Evolutionary conservation across 2,888 invertebrate genomes (phyloP).

Genomic region (Oeneis ivallda): DNA sequence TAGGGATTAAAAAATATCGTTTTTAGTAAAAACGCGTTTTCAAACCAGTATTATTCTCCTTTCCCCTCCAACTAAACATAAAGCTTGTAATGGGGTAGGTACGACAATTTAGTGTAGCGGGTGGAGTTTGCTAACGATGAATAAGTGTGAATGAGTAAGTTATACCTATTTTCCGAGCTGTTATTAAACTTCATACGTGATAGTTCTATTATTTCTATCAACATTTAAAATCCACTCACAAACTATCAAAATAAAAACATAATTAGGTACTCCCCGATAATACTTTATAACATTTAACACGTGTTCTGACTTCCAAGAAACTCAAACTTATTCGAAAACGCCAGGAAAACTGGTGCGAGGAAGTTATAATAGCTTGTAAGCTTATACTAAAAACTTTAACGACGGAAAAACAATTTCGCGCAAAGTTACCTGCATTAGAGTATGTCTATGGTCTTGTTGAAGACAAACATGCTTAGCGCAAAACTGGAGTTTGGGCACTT

Average conservation of each 20-base stretch:
- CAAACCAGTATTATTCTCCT: too few relatives aligned
- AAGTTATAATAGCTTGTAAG: constrained; percentile 41
- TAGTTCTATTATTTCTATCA: constrained; percentile 7
- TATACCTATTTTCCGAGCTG: too few relatives aligned
- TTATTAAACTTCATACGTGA: not conserved
- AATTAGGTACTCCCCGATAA: constrained; percentile 22
- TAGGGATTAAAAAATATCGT: too few relatives aligned
- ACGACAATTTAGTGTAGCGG: too few relatives aligned
- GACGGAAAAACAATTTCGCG: constrained; percentile 40
- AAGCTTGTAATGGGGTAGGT: too few relatives aligned
- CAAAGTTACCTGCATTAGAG: constrained; percentile 25
- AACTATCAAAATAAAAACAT: constrained; percentile 15
- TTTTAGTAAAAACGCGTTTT: too few relatives aligned
- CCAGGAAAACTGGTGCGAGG: constrained; percentile 31
- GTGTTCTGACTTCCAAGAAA: constrained; percentile 25
- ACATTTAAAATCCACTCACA: not conserved
- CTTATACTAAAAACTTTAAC: constrained; percentile 38
- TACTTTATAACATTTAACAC: constrained; percentile 25
- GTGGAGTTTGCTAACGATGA: too few relatives aligned
- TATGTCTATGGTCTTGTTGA: too few relatives aligned
- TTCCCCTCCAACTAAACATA: too few relatives aligned
- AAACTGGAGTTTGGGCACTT: too few relatives aligned
- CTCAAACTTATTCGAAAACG: constrained; percentile 32
- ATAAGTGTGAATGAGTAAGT: too few relatives aligned
- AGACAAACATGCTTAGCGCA: too few relatives aligned